Evolutionary conservation across 2,888 invertebrate species (phyloP), one percentile per base, ranked within the genome.

Genomic region (Electrophaes corylata): DNA sequence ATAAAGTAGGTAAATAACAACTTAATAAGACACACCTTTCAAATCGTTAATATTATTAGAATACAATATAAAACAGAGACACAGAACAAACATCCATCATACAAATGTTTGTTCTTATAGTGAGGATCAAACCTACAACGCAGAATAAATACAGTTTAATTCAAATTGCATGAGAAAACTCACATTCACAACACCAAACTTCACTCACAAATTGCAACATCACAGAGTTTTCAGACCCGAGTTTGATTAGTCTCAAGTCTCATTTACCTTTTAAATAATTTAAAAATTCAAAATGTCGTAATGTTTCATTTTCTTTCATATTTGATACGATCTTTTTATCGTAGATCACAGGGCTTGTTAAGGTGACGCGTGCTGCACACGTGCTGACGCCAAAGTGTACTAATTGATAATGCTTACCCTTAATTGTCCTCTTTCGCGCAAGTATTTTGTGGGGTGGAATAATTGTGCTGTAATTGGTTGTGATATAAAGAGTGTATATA

Each of bases 321-420:
- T 60, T 61, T 61, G 65, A 64, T 64, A 59, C 56, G 52, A 58
- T 66, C 60, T 65, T 16, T n/a, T 66, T 44, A 68, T 70, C 56
- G 56, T 52, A 73, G 76, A 79, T 79, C 81, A 76, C 77, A 79
- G 75, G 67, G 73, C 78, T 84, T 78, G 80, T 88, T 86, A 86
- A 67, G 62, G 58, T 60, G 79, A 60, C 86, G 80, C 84, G 88
- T 86, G 89, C 61, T 61, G 52, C 62, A 67, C 87, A 82, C 85
- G 86, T 79, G 86, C 69, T 75, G 47, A 67, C 69, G 65, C 70
- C 70, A 71, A 69, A 73, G 71, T 73, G 73, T 72, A 69, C 84
- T 86, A 88, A 88, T 87, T 88, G 86, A 80, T 83, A 80, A 81
- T 81, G 82, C 88, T 84, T 81, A 71, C 68, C 72, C 71, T 73